Conservation (phyloP, 1,140 invertebrate genomes). For the Drosophila hydei region DNA sequence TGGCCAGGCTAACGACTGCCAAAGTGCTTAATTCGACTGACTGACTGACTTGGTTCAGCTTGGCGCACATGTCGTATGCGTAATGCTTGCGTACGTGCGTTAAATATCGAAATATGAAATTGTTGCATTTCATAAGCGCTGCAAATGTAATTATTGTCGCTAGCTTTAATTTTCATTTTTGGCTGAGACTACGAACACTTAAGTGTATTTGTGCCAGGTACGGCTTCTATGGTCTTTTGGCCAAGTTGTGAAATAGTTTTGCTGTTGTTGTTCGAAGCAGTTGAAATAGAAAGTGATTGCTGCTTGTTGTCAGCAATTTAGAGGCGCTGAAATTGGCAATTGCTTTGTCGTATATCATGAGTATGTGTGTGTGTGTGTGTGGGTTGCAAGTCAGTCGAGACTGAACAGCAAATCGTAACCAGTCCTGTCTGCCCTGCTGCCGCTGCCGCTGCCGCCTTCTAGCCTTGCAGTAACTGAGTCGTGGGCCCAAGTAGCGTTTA, state of each 20-base stretch:
- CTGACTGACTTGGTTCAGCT: not conserved
- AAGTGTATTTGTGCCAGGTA: constrained; percentile 6
- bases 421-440: constrained; percentile 20
- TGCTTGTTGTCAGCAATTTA: constrained; percentile 62
- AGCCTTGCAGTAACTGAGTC: constrained; percentile 17
- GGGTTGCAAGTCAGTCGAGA: constrained; percentile 13
- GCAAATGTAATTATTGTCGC: constrained; percentile 68
- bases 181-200: too few relatives aligned
- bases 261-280: not conserved
- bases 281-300: constrained; percentile 78
- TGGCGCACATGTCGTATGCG: constrained; percentile 58
- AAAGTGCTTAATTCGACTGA: constrained; percentile 16
- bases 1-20: constrained; percentile 15
- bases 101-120: constrained; percentile 61
- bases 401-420: too few relatives aligned
- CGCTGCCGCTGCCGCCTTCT: too few relatives aligned
- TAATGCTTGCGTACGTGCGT: constrained; percentile 65
- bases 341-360: constrained; percentile 5
- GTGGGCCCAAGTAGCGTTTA: constrained; percentile 64
- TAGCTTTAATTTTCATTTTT: constrained; percentile 47
- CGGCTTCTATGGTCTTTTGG: constrained; percentile 6
- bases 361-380: constrained; percentile 7
- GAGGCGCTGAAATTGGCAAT: constrained; percentile 74
- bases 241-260: constrained; percentile 43
- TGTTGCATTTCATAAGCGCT: constrained; percentile 65